A percentile compares a stretch with the other conserved stretches of the same genome.
These are phyloP conservation scores for Cettia cetti DNA, from an alignment of 2,113 vertebrate genomes.

Conservation along the genomic window DNA sequence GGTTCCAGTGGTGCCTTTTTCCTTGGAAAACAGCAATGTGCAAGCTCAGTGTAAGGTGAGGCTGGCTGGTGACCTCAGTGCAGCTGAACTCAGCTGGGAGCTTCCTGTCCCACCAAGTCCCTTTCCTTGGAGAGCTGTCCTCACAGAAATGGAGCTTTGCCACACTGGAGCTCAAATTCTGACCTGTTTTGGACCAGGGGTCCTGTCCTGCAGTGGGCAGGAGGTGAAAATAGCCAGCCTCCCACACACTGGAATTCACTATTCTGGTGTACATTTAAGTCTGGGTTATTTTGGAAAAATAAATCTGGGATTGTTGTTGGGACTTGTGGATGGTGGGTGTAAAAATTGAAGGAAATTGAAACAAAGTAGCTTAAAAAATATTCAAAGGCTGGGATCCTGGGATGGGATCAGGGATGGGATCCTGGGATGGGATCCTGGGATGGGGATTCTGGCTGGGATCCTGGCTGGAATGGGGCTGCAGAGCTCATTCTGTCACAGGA, in stretches of 20 bases:
- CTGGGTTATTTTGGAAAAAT: background rate
- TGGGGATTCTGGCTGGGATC: background rate
- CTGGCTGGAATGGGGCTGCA: background rate
- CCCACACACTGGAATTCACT: background rate
- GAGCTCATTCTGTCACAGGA: background rate
- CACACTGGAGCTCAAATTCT: fast-evolving
- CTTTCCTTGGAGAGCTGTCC: background rate
- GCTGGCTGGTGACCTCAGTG: background rate
- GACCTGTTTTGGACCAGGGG: too few relatives aligned
- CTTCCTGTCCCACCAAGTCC: background rate
- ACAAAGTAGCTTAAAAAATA: background rate
- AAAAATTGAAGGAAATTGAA: background rate
- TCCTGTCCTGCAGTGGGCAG: background rate
- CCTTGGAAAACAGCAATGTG: background rate
- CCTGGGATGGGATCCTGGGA: too few relatives aligned
- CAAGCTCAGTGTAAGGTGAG: background rate
- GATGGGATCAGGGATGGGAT: background rate
- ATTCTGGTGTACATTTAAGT: background rate
- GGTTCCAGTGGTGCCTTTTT: background rate
- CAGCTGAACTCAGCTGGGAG: background rate
- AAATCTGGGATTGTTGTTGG: background rate
- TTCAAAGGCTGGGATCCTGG: background rate
- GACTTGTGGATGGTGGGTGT: background rate
- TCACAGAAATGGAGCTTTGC: background rate
- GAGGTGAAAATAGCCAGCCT: background rate